Base-by-base conservation (phyloP, 2,888 invertebrate species). In the Hemaris fuciformis region DNA sequence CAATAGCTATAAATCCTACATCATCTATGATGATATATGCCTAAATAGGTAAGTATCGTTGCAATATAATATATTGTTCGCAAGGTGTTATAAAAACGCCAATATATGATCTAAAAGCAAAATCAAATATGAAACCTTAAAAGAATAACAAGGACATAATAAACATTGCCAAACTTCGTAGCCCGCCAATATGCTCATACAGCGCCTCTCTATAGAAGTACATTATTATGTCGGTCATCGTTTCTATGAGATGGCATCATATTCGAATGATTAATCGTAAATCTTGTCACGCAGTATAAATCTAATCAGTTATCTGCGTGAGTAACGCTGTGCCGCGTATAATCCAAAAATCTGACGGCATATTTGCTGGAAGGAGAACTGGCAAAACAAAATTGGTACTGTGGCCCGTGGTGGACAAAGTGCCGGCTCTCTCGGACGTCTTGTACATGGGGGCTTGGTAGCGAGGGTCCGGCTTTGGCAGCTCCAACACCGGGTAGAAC, bases 341-440 rank as follows among this genome's bases (percentile, higher is more conserved):
- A 71, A 98, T 97, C 98, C 98, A 98, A 84, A 95, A 97, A 69
- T 95, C 94, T 48, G 96, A 94, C 0, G 93, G 84, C 67, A 94
- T 89, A 18, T 86, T 79, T 0, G 96, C 94, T 0, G 96, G 95
- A 58, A 98, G 80, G 31, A 96, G 87, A 64, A 98, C 95, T 0
- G 96, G 93, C 46, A 98, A 93, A 34, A 98, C 96, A 81, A 98
- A 98, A 91, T 98, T 98, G 1, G 98, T 98, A 74, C 98, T 98
- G 87, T 98, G 98, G 0, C 98, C 98, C 0, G 98, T 98, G 0
- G 98, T 98, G 6, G 98, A 98, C 13, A 98, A 93, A 0, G 95
- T 94, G 45, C 98, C 98, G 22, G 98, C 97, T 64, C 98, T 93
- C 70, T 96, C 95, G 34, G 97, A 95, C 0, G 98, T 98, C 89